Percentiles rank a stretch among this genome's conserved stretches.
Conservation (phyloP, 2,797 vertebrate genomes). For the Sciurus carolinensis region DNA sequence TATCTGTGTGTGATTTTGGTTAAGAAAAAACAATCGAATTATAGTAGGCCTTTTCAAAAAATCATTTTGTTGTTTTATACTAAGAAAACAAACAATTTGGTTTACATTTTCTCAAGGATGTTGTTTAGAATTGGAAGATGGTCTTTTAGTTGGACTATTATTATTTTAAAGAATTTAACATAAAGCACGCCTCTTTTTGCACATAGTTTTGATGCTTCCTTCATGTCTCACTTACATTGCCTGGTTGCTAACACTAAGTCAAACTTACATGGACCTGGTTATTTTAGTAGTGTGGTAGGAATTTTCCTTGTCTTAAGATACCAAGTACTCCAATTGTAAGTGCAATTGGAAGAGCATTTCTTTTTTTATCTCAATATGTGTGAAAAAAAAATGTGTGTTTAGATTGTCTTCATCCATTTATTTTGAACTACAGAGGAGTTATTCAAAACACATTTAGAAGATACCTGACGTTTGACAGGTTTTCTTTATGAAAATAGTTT, state of each 20-base stretch:
- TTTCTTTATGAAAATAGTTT: background rate
- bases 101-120: background rate
- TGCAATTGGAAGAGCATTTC: background rate
- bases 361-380: background rate
- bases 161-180: background rate
- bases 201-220: background rate
- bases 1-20: conserved; percentile 69
- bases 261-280: background rate
- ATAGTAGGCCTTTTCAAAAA: background rate
- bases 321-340: background rate
- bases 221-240: background rate
- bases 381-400: background rate
- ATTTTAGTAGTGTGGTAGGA: background rate
- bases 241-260: background rate
- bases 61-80: conserved; percentile 41
- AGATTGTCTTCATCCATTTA: background rate
- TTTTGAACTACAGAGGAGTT: background rate
- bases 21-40: conserved; percentile 54
- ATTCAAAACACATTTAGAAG: conserved; percentile 7
- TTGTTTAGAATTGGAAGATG: background rate
- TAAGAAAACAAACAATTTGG: conserved; percentile 57
- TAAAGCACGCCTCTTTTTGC: background rate
- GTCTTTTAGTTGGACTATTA: background rate
- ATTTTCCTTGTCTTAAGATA: conserved; percentile 13
- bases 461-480: background rate